Percentiles rank a stretch among this genome's conserved stretches.
Evolutionary conservation across 2,888 invertebrate genomes (phyloP).

Genomic region (Diaperis boleti): DNA sequence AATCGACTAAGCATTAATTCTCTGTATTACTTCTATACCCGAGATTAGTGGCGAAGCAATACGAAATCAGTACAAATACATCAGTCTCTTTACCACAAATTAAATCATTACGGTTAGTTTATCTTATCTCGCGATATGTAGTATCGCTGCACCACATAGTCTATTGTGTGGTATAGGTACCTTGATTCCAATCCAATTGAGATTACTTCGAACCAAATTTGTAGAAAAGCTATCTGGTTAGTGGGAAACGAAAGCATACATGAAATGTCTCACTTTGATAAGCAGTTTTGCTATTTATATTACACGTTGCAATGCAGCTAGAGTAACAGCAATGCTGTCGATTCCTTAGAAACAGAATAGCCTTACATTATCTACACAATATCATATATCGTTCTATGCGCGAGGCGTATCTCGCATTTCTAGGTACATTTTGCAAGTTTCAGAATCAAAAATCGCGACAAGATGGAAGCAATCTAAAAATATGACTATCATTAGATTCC

Average conservation of each 20-base stretch:
- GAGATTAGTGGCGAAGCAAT: too few species aligned
- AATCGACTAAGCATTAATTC: slow-evolving; percentile 13
- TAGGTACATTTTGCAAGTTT: background rate
- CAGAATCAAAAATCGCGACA: slow-evolving; percentile 19
- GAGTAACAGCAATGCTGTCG: slow-evolving; percentile 9
- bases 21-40: background rate
- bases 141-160: slow-evolving; percentile 32
- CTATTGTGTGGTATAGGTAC: slow-evolving; percentile 34
- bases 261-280: slow-evolving; percentile 21
- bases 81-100: slow-evolving; percentile 26
- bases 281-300: slow-evolving; percentile 17
- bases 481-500: slow-evolving; percentile 32
- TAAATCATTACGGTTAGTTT: slow-evolving; percentile 37
- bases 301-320: slow-evolving; percentile 4
- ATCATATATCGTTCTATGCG: slow-evolving; percentile 21
- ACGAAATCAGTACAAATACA: background rate
- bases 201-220: slow-evolving; percentile 22
- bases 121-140: slow-evolving; percentile 36
- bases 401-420: slow-evolving; percentile 14
- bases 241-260: slow-evolving; percentile 16
- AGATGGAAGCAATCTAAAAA: slow-evolving; percentile 27
- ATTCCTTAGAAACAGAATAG: slow-evolving; percentile 29
- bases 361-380: slow-evolving; percentile 25
- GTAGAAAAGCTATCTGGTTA: slow-evolving; percentile 23
- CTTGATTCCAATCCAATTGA: slow-evolving; percentile 15